Base-by-base conservation (phyloP, 2,797 vertebrate species). In the Rhinophrynus dorsalis region DNA sequence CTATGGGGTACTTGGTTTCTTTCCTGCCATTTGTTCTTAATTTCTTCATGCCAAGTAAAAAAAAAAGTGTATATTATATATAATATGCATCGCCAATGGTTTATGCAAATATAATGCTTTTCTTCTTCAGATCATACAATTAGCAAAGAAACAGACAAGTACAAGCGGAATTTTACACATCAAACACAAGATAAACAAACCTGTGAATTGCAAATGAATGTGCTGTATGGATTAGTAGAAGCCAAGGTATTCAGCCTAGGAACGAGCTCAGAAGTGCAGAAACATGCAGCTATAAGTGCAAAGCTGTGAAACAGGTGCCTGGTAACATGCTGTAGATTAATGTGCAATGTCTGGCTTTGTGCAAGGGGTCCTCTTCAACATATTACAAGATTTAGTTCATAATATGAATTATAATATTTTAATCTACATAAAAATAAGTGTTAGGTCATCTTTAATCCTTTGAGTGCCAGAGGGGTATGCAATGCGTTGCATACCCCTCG, bases 301-400 rank as follows among this genome's bases (percentile, higher is more conserved):
- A 21, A 13, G 56, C 1, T 40, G 7, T 26, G 37, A 18, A 33
- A 40, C 1, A 50, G 2, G 65, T 69, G 51, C 70, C 77, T 68
- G 82, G 82, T 56, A 20, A 77, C 94, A 94, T 94, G 92, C 92
- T 79, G 80, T 73, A 85, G 83, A 29, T 32, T 18, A 79, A 37
- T 72, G 69, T 75, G 78, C 79, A 76, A 83, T 76, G 83, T 80
- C 74, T 83, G 84, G 68, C 23, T 82, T 68, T 82, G 86, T 89
- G 88, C 84, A 88, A 85, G 79, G 84, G 85, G 87, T 91, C 90
- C 90, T 90, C 86, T 78, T 79, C 79, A 77, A 83, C 11, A 44
- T 26, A 57, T 63, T 59, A 7, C 3, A 24, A 27, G 10, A 32
- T 47, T 15, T n/a, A 29, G 18, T n/a, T n/a, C n/a, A n/a, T n/a